Conservation (phyloP, 2,888 invertebrate genomes). For the Nomada hirtipes region DNA sequence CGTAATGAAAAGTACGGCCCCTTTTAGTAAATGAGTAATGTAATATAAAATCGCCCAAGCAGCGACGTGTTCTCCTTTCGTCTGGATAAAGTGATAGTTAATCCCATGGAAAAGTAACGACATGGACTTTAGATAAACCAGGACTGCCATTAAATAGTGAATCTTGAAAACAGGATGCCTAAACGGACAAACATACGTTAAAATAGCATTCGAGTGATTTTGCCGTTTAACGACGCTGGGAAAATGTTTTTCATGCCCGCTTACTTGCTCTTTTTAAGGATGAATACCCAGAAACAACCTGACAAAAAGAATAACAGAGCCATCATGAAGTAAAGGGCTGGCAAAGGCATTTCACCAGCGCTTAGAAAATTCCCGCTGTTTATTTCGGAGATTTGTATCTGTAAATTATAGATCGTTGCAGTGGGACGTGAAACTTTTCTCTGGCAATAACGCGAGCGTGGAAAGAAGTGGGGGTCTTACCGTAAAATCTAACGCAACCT, state of each 20-base stretch:
- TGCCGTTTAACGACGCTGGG: neutral
- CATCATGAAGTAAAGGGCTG: slow-evolving; percentile 96
- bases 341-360: slow-evolving; percentile 98
- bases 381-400: slow-evolving; percentile 95
- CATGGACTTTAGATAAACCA: slow-evolving; percentile 96
- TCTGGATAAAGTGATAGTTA: slow-evolving; percentile 97
- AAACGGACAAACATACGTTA: slow-evolving; percentile 10
- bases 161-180: slow-evolving; percentile 96
- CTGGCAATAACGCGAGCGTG: too few relatives aligned
- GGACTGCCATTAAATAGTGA: slow-evolving; percentile 97
- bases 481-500: slow-evolving; percentile 88
- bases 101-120: slow-evolving; percentile 98
- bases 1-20: slow-evolving; percentile 97
- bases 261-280: slow-evolving; percentile 91
- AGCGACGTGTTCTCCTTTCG: slow-evolving; percentile 96
- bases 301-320: slow-evolving; percentile 94
- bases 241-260: too few relatives aligned
- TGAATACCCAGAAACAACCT: slow-evolving; percentile 96
- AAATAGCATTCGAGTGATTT: too few relatives aligned
- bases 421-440: neutral
- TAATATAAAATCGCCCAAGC: slow-evolving; percentile 99
- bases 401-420: slow-evolving; percentile 37
- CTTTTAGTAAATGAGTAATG: slow-evolving; percentile 98
- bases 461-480: slow-evolving; percentile 85
- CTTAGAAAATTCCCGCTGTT: slow-evolving; percentile 95